phyloP scores from a whole-genome alignment of 2,113 vertebrate species.

The Odobenus rosmarus region DNA sequence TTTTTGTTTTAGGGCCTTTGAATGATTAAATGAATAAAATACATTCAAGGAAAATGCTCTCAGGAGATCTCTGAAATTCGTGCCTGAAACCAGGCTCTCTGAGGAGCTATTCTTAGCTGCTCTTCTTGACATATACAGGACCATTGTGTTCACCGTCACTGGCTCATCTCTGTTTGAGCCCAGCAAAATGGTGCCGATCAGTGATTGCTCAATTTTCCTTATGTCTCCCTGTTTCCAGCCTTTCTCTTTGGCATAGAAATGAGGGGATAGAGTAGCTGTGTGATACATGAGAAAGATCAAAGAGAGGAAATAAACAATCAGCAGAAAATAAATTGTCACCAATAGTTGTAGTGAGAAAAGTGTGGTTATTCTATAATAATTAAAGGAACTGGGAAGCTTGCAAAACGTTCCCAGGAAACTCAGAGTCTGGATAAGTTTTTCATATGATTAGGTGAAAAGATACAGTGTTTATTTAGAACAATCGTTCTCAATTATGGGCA shows the following conservation, averaged over 20 bases:
- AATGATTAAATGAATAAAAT: slow-evolving; percentile 8
- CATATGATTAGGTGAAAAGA: neutral
- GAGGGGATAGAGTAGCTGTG: neutral
- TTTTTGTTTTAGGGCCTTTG: neutral
- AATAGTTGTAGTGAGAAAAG: neutral
- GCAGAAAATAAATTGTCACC: neutral
- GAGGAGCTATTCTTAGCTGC: neutral
- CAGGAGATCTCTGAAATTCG: neutral
- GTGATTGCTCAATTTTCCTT: neutral
- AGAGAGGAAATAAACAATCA: neutral
- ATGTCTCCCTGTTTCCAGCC: neutral
- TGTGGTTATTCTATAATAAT: neutral
- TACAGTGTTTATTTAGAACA: neutral
- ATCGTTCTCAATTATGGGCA: neutral
- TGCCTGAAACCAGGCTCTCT: neutral
- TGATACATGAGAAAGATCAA: neutral
- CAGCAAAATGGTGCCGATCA: neutral
- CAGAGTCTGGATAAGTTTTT: neutral
- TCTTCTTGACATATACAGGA: neutral
- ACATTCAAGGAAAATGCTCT: neutral
- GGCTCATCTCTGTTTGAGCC: neutral
- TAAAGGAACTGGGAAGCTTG: slow-evolving; percentile 18
- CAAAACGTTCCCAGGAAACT: neutral
- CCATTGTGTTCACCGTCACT: too few relatives aligned
- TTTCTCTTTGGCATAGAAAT: neutral